Evolutionary conservation across 1,140 invertebrate genomes (phyloP), one percentile per base, ranked within the genome.

Genomic region (Brachionus calyciflorus): DNA sequence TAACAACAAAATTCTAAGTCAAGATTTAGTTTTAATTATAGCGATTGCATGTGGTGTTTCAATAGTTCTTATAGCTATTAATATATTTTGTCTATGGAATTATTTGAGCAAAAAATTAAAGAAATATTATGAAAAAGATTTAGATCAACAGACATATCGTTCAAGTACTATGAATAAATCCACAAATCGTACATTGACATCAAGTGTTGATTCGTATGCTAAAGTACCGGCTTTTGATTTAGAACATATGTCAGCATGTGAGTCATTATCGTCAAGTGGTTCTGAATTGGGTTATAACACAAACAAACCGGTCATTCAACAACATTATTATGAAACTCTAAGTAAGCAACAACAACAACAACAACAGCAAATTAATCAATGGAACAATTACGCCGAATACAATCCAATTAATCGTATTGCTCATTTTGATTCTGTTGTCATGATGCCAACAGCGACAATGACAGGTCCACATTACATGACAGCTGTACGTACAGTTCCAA

Each of bases 371-470:
- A 24, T 10, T 24, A 26, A 14, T 14, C 40, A 44, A 12, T 65
- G 33, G 60, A 65, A 65, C 19, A 65, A 65, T 44, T 65, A 65
- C 44, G 60, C 60, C 19, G 60, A 65, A 26, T 65, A 65, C 40
- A 24, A 65, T 65, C 17, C 60, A 24, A 65, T 65, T 10, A 14
- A 28, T 28, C 33, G 37, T 2, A 37, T 60, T 26, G 28, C 28
- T 0, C 28, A 28, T 6, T 65, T 65, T 44, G 40, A 65, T 7
- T 65, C 60, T 17, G 30, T 65, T 12, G 60, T 65, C 14, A 37
- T 65, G 12, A 60, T 60, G 55, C 55, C 55, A 30, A 37, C 28
- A 4, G 14, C n/a, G 1, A 60, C 55, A 1, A 44, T 65, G 3
- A 65, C n/a, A n/a, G n/a, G n/a, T 44, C 10, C 19, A 1, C 17